These are phyloP conservation scores for Noctuana brunneofusca DNA, from an alignment of 2,888 invertebrate species.

Conservation along the genomic window DNA sequence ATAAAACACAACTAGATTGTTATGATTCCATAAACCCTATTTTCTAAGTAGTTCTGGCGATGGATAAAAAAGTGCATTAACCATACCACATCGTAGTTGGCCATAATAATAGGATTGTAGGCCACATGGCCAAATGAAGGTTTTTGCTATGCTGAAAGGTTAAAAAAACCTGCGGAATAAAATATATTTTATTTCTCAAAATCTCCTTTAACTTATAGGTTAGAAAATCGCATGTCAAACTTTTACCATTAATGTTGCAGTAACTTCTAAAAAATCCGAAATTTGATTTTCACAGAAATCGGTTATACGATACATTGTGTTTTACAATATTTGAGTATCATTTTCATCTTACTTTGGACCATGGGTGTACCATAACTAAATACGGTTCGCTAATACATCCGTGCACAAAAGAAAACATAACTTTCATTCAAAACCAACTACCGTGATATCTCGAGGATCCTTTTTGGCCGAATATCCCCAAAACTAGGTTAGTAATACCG, in stretches of 20 bases:
- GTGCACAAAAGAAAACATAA: conserved; percentile 73
- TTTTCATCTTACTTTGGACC: conserved; percentile 42
- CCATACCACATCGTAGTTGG: too few relatives aligned
- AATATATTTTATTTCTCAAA: too few relatives aligned
- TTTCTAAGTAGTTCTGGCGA: not conserved
- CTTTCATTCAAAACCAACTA: conserved; percentile 72
- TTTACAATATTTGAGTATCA: conserved; percentile 35
- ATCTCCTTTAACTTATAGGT: too few relatives aligned
- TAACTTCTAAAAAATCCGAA: too few relatives aligned
- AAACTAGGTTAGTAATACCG: conserved; percentile 82
- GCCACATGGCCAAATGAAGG: too few relatives aligned
- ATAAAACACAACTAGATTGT: conserved; percentile 37
- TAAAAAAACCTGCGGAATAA: too few relatives aligned
- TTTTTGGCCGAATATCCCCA: conserved; percentile 73
- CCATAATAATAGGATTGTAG: too few relatives aligned
- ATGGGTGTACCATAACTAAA: conserved; percentile 55
- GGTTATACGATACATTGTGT: not conserved
- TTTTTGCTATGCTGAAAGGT: too few relatives aligned
- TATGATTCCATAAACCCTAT: not conserved
- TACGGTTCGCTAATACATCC: conserved; percentile 64
- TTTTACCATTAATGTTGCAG: too few relatives aligned
- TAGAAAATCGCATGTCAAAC: too few relatives aligned
- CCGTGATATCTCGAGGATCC: conserved; percentile 70
- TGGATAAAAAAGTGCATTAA: not conserved
- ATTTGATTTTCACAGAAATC: not conserved